Base-by-base conservation (phyloP, 2,797 vertebrate species). In the Takifugu rubripes region DNA sequence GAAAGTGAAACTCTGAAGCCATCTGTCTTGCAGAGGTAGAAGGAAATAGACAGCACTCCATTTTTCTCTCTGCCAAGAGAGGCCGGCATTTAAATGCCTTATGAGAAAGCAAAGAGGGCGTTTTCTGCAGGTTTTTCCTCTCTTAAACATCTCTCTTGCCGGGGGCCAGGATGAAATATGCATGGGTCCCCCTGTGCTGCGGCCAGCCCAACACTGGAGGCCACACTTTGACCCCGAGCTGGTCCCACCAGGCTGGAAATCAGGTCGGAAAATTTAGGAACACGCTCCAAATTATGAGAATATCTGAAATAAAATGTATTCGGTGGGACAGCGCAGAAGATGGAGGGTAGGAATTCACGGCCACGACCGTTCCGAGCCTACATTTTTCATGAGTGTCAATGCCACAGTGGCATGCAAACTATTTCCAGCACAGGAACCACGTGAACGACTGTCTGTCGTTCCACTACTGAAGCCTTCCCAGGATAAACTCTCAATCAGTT, bases 91-190 rank as follows among this genome's bases (percentile, higher is more conserved):
- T 10, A 44, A 44, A 44, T 42, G 14, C 14, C 9, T 44, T 44
- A 44, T 5, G 43, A 44, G n/a, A 16, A 44, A 44, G 36, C 36
- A 40, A 40, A 14, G 33, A 36, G 9, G 3, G 12, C 33, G 2
- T 11, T 36, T 46, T 68, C 53, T 69, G 61, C 29, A 59, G 45
- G 24, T 65, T 69, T 73, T 60, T 14, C 36, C 36, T 40, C 12
- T 40, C 36, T 40, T 14, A 40, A 1, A 0, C 21, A 21, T 21
- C 72, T 54, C 5, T 83, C 64, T 84, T 64, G 84, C 83, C 88
- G 84, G 15, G 59, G 84, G 83, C 75, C 54, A 74, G 64, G 71
- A 88, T 89, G 72, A 89, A 89, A 89, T 84, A 90, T 88, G 78
- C 72, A 89, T 88, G 83, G 60, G 68, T 79, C 70, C 79, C 60